phyloP scores from a whole-genome alignment of 30 jellyfish, hydroid and myxozoan species.

The Aurelia aurita region DNA sequence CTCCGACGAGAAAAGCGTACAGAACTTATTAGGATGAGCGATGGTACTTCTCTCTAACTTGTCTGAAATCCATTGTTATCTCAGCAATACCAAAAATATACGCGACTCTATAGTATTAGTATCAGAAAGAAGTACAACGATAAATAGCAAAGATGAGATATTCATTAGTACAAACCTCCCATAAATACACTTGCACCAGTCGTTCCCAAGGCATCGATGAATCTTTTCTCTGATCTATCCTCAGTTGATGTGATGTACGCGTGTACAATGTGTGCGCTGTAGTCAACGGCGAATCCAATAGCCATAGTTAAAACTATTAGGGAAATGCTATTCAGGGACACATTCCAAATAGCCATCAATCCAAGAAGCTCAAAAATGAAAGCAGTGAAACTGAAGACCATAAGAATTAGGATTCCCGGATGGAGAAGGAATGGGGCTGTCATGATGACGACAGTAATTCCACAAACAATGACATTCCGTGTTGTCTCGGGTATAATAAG shows the following conservation, averaged over 20 bases:
- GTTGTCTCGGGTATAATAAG: slow-evolving; percentile 68
- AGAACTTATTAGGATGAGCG: too few relatives aligned
- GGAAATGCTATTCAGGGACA: slow-evolving; percentile 59
- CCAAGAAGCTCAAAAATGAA: slow-evolving; percentile 80
- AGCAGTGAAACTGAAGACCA: slow-evolving; percentile 67
- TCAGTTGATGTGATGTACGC: slow-evolving; percentile 61
- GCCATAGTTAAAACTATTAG: slow-evolving; percentile 63
- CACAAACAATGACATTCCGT: slow-evolving; percentile 63
- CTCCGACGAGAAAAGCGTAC: too few relatives aligned
- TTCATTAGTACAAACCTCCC: slow-evolving; percentile 55
- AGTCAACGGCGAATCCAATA: slow-evolving; percentile 70
- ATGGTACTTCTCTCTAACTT: too few relatives aligned
- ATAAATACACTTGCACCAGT: slow-evolving; percentile 69
- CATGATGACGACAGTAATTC: slow-evolving; percentile 71
- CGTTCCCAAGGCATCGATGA: slow-evolving; percentile 25
- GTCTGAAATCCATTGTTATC: too few relatives aligned
- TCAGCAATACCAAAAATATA: too few relatives aligned
- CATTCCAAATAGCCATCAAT: slow-evolving; percentile 65
- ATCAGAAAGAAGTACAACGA: too few relatives aligned
- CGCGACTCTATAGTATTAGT: too few relatives aligned
- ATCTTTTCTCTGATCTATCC: background rate
- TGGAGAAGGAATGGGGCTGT: slow-evolving; percentile 81
- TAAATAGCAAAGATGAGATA: background rate
- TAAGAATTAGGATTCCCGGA: slow-evolving; percentile 74
- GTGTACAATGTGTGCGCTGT: slow-evolving; percentile 79